Base-by-base conservation (phyloP, 2,113 vertebrate genomes). In the Alethe diademata region DNA sequence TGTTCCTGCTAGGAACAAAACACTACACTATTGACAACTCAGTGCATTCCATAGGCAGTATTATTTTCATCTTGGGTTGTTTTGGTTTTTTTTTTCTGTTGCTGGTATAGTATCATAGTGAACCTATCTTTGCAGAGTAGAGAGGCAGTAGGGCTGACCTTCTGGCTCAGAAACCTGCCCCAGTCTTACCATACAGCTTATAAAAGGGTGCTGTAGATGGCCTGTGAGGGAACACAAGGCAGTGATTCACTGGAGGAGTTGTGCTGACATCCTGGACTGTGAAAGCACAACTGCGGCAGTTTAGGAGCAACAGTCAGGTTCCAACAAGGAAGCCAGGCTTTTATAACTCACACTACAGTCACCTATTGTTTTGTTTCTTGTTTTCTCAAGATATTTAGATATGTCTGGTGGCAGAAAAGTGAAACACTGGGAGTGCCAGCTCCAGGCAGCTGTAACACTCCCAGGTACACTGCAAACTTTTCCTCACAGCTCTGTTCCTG, bases 311-410 rank as follows among this genome's bases (percentile, higher is more conserved):
- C 36, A 74, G 88, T 64, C 35, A 91, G 72, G 90, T 97, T 96
- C 95, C 95, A 89, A 91, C 89, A 94, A 94, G 97, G 92, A 97
- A 96, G 92, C 83, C 76, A 82, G 35, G 86, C 79, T 95, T 97
- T 88, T 96, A 90, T 96, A 96, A 95, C 95, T 95, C 78, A 96
- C 89, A 79, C 96, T 95, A 97, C 95, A 98, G 95, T 90, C 84
- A 84, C 72, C 97, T 97, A 97, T 98, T 98, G 97, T 98, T 98
- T 90, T 69, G 86, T 95, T 96, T 95, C 96, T 97, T 98, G 96
- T 97, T 98, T 98, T 97, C 97, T 97, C 92, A 93, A 95, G 95
- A 94, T 86, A 98, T 94, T 97, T 97, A 96, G 95, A 96, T 88
- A 45, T 87, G 96, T 96, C 95, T 87, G 76, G 94, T 96, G 95